Evolutionary conservation across 2,888 invertebrate species (phyloP), one percentile per base, ranked within the genome.

Genomic region (Amorpha juglandis): DNA sequence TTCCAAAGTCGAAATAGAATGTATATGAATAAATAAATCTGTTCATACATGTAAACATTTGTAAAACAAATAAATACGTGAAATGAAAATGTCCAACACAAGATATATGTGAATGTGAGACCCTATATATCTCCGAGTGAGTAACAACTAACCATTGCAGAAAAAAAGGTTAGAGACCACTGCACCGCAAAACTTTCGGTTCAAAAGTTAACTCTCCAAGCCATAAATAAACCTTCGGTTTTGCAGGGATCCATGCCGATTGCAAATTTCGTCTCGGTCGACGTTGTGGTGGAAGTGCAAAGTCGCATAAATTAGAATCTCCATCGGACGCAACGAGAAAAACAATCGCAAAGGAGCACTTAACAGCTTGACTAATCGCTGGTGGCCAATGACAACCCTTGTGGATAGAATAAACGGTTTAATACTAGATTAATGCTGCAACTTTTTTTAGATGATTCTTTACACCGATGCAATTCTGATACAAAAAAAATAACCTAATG

Each of bases 201-300:
- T 86, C 82, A 81, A 80, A 89, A 91, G 88, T 91, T 88, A 90
- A 87, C 89, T 91, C 84, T 79, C 81, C 78, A 78, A 79, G 82
- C 89, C 90, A 93, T 92, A 93, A 92, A 93, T 92, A 92, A 92
- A 89, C 91, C 90, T 91, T 92, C 88, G 91, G 92, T 92, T 92
- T 92, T 90, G 90, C 89, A 77, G 83, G 89, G 89, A 88, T 88
- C 84, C 83, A 80, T 83, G 87, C 81, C 91, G 89, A 93, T 92
- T 91, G 88, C 90, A 90, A 91, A 92, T 91, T 92, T 91, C 84
- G 58, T 42, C 19, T 58, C 55, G 55, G 58, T 58, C 84, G 75
- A 85, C 84, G 80, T 80, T 80, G 82, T 78, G 84, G 84, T 83
- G 78, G 80, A 91, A 92, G 90, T 91, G 90, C 84, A 85, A 91